Conservation (phyloP, 1,140 invertebrate species). For the Eubasilissa regina region DNA sequence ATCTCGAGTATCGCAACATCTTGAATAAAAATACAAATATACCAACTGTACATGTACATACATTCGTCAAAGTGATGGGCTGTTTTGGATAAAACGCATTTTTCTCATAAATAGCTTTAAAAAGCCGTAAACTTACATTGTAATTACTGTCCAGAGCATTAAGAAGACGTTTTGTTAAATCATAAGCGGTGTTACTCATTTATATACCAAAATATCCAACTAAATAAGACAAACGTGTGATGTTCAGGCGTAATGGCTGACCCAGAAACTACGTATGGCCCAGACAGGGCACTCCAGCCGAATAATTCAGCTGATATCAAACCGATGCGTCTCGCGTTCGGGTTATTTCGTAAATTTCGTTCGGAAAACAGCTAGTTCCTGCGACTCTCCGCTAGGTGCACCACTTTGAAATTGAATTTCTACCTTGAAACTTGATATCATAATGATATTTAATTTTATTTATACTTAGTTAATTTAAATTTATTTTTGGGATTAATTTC, state of each 20-base stretch:
- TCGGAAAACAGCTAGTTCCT: conserved; percentile 25
- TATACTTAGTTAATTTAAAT: background rate
- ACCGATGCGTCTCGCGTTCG: conserved; percentile 62
- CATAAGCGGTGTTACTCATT: conserved; percentile 74
- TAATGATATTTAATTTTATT: background rate
- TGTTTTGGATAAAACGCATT: conserved; percentile 51
- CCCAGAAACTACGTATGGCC: conserved; percentile 73
- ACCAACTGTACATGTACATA: conserved; percentile 45
- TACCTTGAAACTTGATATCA: background rate
- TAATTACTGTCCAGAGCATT: conserved; percentile 74
- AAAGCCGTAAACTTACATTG: conserved; percentile 71
- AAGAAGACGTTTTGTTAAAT: conserved; percentile 73
- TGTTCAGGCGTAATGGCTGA: conserved; percentile 73
- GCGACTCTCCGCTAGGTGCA: conserved; percentile 23
- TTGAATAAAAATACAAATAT: conserved; percentile 42
- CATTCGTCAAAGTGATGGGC: conserved; percentile 41
- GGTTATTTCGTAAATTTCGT: conserved; percentile 21
- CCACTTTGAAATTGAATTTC: background rate
- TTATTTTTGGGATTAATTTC: background rate
- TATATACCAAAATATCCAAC: conserved; percentile 74
- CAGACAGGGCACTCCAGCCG: conserved; percentile 73
- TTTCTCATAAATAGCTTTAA: conserved; percentile 48
- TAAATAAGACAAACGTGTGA: conserved; percentile 74
- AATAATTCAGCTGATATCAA: conserved; percentile 74
- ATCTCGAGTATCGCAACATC: conserved; percentile 18